Evolutionary conservation across 2,797 vertebrate species (phyloP).

Genomic region (Myotis daubentonii): DNA sequence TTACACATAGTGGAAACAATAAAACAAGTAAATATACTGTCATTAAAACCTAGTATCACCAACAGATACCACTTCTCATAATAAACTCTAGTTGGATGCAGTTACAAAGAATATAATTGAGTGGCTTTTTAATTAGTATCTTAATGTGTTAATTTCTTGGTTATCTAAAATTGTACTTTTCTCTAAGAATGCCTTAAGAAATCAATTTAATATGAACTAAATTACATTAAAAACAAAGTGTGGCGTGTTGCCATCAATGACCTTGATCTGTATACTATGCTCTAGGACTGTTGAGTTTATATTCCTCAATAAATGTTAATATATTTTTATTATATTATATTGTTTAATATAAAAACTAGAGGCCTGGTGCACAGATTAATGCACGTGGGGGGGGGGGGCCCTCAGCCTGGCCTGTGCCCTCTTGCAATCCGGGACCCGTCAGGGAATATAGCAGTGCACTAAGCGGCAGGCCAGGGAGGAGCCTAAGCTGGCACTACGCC

Average conservation of each 20-base stretch:
- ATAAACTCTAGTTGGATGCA: slow-evolving; percentile 9
- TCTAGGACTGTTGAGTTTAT: not conserved
- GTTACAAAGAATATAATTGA: not conserved
- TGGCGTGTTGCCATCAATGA: not conserved
- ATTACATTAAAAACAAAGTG: slow-evolving; percentile 12
- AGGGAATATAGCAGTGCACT: too few relatives aligned
- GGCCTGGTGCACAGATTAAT: too few relatives aligned
- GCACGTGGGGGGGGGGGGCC: too few relatives aligned
- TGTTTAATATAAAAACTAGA: not conserved
- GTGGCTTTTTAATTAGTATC: not conserved
- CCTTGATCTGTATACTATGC: not conserved
- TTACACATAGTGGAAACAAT: not conserved
- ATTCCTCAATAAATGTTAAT: not conserved
- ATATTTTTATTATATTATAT: too few relatives aligned
- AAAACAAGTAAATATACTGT: slow-evolving; percentile 9
- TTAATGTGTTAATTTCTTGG: not conserved
- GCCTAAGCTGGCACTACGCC: too few relatives aligned
- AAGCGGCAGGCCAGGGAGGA: too few relatives aligned
- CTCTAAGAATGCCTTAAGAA: slow-evolving; percentile 17
- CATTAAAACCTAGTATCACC: not conserved
- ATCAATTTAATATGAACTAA: slow-evolving; percentile 14
- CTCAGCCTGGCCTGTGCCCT: too few relatives aligned
- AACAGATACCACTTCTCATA: not conserved
- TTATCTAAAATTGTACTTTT: slow-evolving; percentile 10
- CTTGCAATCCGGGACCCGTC: too few relatives aligned